Conservation (phyloP, 2,888 invertebrate species). For the Caenorhabditis sp. region DNA sequence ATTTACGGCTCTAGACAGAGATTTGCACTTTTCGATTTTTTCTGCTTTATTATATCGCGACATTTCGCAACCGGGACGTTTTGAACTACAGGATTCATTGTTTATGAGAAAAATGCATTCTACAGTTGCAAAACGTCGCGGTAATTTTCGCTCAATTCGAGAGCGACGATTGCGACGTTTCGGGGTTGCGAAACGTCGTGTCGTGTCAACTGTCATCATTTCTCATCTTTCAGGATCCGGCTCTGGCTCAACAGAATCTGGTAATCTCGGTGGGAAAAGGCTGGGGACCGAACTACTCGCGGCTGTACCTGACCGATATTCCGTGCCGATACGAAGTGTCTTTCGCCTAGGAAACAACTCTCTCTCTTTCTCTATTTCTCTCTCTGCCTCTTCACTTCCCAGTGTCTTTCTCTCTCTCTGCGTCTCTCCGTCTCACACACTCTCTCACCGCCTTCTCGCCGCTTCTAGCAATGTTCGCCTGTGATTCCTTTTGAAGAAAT, state of each 20-base stretch:
- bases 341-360: slow-evolving; percentile 66
- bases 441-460: background rate
- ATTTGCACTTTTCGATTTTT: too few species aligned
- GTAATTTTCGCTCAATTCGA: too few species aligned
- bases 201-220: background rate
- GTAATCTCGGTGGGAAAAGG: slow-evolving; percentile 78
- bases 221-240: slow-evolving; percentile 59
- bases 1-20: too few species aligned
- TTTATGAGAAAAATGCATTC: background rate
- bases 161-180: too few species aligned
- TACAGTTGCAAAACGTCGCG: too few species aligned
- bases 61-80: too few species aligned
- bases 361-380: background rate
- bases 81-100: too few species aligned
- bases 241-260: slow-evolving; percentile 64
- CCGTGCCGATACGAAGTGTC: slow-evolving; percentile 81
- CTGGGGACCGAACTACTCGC: slow-evolving; percentile 81
- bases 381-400: background rate
- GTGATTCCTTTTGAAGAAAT: slow-evolving; percentile 27
- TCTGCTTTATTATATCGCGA: too few species aligned
- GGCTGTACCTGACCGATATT: slow-evolving; percentile 77
- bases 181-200: too few species aligned
- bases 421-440: slow-evolving; percentile 35
- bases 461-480: slow-evolving; percentile 25
- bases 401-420: slow-evolving; percentile 28